Conservation (phyloP, 2,113 vertebrate species). For the Axis porcinus region DNA sequence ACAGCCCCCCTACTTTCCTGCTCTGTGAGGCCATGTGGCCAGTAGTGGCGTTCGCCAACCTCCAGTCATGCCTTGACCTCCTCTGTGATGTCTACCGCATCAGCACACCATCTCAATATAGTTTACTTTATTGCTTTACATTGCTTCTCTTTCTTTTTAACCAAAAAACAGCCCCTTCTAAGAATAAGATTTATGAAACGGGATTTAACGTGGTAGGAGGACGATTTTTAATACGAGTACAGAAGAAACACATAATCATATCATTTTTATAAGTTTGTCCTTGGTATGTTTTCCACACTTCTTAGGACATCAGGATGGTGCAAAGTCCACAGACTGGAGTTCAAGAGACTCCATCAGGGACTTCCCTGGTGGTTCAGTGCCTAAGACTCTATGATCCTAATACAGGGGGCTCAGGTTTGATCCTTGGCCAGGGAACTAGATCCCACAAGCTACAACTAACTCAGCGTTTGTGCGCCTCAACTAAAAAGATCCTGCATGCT, state of each 20-base stretch:
- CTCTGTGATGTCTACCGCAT: not conserved
- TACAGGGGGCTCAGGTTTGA: not conserved
- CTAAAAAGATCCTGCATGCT: not conserved
- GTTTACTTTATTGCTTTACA: not conserved
- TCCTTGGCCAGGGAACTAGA: not conserved
- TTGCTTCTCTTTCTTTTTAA: not conserved
- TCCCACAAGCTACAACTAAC: not conserved
- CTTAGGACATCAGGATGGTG: not conserved
- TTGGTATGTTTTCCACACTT: not conserved
- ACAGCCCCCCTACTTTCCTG: not conserved
- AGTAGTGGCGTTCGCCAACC: rapidly evolving
- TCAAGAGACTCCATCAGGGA: not conserved
- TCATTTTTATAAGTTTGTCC: not conserved
- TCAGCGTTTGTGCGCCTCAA: not conserved
- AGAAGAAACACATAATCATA: not conserved
- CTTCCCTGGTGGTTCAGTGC: not conserved
- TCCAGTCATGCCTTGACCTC: not conserved
- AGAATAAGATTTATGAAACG: not conserved
- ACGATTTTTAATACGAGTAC: not conserved
- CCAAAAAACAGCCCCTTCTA: not conserved
- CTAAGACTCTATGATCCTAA: not conserved
- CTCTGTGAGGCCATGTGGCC: too few relatives aligned
- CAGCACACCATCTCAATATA: not conserved
- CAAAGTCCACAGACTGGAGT: not conserved
- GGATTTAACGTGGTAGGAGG: not conserved